Conservation (phyloP, 2,797 vertebrate genomes). For the Intellagama lesueurii region DNA sequence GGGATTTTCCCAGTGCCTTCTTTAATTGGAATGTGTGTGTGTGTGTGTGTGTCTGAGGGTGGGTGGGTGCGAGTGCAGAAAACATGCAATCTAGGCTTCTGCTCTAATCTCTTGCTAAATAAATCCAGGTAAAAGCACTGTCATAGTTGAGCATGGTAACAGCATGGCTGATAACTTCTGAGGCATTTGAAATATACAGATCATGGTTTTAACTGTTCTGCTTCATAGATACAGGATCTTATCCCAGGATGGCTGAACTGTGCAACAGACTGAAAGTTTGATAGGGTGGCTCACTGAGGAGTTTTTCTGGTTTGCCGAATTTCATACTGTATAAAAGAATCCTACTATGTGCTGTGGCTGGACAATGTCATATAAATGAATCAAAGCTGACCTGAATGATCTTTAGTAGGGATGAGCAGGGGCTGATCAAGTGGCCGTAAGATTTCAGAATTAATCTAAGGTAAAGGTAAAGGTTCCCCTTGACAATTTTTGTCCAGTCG, state of each 20-base stretch:
- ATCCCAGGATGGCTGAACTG: conserved; percentile 10
- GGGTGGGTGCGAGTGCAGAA: not conserved
- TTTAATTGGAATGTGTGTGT: not conserved
- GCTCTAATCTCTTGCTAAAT: not conserved
- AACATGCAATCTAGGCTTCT: no score
- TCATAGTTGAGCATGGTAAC: not conserved
- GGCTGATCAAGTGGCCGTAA: conserved; percentile 35
- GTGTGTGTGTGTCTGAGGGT: no score
- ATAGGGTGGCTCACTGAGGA: not conserved
- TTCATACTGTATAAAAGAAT: conserved; percentile 62
- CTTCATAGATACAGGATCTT: not conserved
- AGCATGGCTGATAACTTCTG: not conserved
- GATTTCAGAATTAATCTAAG: conserved; percentile 24
- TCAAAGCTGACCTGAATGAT: conserved; percentile 50
- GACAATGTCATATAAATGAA: conserved; percentile 39
- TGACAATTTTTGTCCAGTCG: no score
- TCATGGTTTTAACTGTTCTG: not conserved
- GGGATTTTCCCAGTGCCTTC: not conserved
- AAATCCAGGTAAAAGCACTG: not conserved
- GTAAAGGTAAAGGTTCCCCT: no score
- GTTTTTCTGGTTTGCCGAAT: conserved; percentile 50
- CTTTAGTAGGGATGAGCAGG: conserved; percentile 24
- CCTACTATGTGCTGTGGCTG: conserved; percentile 50
- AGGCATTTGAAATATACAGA: not conserved
- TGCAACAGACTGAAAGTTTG: conserved; percentile 42